Evolutionary conservation across 2,888 invertebrate species (phyloP).

Genomic region (Imbricaverruca yamaguchii): DNA sequence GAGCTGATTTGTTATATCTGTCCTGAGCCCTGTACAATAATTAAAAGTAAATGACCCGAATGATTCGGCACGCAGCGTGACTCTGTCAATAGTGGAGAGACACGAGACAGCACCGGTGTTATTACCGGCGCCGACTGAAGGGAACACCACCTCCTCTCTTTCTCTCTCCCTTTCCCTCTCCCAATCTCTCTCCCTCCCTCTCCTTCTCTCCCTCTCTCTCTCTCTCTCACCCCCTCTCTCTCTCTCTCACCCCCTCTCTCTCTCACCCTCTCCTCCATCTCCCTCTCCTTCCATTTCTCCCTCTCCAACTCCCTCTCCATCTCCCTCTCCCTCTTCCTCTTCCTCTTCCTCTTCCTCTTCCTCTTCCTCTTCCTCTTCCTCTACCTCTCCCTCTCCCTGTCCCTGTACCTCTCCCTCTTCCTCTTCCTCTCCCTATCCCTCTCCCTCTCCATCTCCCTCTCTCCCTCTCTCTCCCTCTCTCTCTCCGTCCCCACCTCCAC

Average conservation of each 20-base stretch:
- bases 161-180: background rate
- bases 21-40: background rate
- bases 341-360: background rate
- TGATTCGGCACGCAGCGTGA: background rate
- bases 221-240: background rate
- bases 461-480: too few relatives aligned
- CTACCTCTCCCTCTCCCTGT: background rate
- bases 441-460: too few relatives aligned
- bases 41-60: constrained; percentile 17
- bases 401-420: too few relatives aligned
- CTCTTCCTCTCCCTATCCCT: too few relatives aligned
- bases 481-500: too few relatives aligned
- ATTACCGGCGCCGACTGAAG: background rate
- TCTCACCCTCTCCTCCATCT: background rate
- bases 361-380: background rate
- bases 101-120: background rate
- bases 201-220: background rate
- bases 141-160: background rate
- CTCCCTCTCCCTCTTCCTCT: background rate
- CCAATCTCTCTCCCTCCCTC: background rate
- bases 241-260: background rate
- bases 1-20: constrained; percentile 20
- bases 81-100: background rate
- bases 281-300: background rate
- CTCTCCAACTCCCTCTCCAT: too few relatives aligned